Percentiles rank a stretch among this genome's conserved stretches.
Evolutionary conservation across 2,888 invertebrate genomes (phyloP).

Genomic region (Cylloceria caligata): DNA sequence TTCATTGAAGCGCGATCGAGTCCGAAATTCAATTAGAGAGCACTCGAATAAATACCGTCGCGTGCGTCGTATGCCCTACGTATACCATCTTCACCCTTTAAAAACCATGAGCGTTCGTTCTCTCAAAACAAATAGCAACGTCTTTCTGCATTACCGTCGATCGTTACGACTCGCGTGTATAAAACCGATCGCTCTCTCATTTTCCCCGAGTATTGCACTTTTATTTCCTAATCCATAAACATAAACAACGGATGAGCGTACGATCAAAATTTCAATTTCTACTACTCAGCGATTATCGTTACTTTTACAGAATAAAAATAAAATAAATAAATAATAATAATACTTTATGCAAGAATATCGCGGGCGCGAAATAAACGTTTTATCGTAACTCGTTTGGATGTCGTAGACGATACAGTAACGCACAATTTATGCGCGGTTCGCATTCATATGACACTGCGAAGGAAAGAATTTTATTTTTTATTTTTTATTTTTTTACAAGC

Average conservation of each 20-base stretch:
- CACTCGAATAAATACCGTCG: constrained; percentile 19
- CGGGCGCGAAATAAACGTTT: constrained; percentile 23
- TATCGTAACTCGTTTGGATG: constrained; percentile 25
- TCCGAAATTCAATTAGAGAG: constrained; percentile 46
- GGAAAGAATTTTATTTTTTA: neutral
- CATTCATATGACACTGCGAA: constrained; percentile 21
- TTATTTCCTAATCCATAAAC: constrained; percentile 27
- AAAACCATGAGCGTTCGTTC: neutral
- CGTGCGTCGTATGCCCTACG: neutral
- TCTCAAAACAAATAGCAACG: constrained; percentile 1
- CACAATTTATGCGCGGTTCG: constrained; percentile 42
- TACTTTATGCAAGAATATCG: neutral
- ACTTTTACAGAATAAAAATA: no score
- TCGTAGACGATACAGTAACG: neutral
- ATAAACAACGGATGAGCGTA: constrained; percentile 1
- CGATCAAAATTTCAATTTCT: neutral
- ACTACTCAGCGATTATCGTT: no score
- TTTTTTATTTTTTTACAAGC: neutral
- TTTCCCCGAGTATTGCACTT: constrained; percentile 17
- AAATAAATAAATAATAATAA: no score
- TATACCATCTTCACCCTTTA: neutral
- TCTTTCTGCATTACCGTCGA: neutral
- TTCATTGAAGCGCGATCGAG: constrained; percentile 54
- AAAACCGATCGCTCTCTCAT: neutral
- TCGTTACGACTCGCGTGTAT: neutral